A percentile compares a stretch with the other conserved stretches of the same genome.
Conservation (phyloP, 2,113 vertebrate genomes). For the Brachyistius frenatus region DNA sequence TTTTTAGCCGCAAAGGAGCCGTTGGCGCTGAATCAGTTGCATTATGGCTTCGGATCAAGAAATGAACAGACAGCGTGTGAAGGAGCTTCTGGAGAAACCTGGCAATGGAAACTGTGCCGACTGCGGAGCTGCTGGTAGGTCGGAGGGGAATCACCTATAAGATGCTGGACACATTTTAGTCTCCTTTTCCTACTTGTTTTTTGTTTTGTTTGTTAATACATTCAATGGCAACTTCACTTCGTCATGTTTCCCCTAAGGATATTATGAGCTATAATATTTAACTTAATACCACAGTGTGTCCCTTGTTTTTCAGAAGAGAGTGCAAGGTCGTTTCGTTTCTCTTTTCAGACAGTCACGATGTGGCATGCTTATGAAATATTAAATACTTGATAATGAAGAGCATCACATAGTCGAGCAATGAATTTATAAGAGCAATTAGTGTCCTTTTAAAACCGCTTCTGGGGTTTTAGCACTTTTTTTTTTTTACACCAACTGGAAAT, state of each 20-base stretch:
- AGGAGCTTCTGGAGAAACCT: constrained; percentile 83
- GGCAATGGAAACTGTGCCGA: constrained; percentile 89
- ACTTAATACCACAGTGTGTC: not conserved
- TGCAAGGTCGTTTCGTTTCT: not conserved
- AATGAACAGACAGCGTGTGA: constrained; percentile 79
- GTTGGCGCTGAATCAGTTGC: not conserved
- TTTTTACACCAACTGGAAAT: too few species aligned
- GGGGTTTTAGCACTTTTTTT: too few species aligned
- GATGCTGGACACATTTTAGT: not conserved
- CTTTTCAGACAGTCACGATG: too few species aligned
- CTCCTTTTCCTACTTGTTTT: not conserved
- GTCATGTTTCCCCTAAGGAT: too few species aligned
- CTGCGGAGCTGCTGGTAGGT: constrained; percentile 88
- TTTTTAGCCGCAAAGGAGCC: too few species aligned
- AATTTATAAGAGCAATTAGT: not conserved
- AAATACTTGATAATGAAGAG: not conserved
- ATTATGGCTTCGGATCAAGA: constrained; percentile 78
- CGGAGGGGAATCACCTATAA: not conserved
- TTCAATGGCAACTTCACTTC: not conserved
- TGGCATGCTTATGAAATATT: not conserved
- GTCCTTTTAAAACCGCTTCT: not conserved
- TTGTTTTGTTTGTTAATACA: not conserved
- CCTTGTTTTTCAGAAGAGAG: too few species aligned
- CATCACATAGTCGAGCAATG: too few species aligned
- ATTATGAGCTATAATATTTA: not conserved